Evolutionary conservation across 2,888 invertebrate species (phyloP).

Genomic region (Drosophila nigritarsus): DNA sequence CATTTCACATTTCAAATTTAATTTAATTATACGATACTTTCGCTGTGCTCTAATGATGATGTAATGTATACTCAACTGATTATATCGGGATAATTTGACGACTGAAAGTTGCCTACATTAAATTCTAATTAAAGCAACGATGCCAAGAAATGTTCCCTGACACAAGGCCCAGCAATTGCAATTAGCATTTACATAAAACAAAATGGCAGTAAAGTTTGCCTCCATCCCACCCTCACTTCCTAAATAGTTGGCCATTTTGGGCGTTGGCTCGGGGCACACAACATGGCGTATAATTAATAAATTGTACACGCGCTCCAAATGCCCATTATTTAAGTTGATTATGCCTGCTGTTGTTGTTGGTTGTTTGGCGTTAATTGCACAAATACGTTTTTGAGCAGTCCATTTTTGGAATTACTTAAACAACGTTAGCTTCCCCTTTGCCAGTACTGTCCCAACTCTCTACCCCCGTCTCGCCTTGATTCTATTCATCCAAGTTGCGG

Average conservation of each 20-base stretch:
- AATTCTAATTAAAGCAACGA: slow-evolving; percentile 66
- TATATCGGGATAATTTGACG: slow-evolving; percentile 47
- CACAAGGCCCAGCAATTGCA: slow-evolving; percentile 28
- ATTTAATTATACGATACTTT: slow-evolving; percentile 41
- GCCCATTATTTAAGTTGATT: slow-evolving; percentile 53
- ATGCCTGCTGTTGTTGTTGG: slow-evolving; percentile 12
- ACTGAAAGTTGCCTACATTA: slow-evolving; percentile 57
- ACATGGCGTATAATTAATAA: slow-evolving; percentile 80
- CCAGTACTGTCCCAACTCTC: background rate
- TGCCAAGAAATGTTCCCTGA: slow-evolving; percentile 17
- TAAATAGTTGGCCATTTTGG: slow-evolving; percentile 29
- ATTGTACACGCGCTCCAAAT: slow-evolving; percentile 65
- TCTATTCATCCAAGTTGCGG: slow-evolving; percentile 22
- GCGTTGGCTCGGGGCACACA: slow-evolving; percentile 53
- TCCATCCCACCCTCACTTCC: background rate
- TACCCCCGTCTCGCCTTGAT: background rate
- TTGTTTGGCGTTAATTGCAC: slow-evolving; percentile 72
- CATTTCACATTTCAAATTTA: slow-evolving; percentile 31
- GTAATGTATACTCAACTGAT: slow-evolving; percentile 61
- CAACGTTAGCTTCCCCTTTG: slow-evolving; percentile 20
- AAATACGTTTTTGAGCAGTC: slow-evolving; percentile 77
- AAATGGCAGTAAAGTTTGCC: slow-evolving; percentile 55
- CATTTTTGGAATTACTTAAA: slow-evolving; percentile 66
- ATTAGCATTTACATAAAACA: slow-evolving; percentile 61
- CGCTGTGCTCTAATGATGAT: slow-evolving; percentile 60